Evolutionary conservation across 30 jellyfish, hydroid and myxozoan species (phyloP).

Genomic region (Nemopilema nomurai): DNA sequence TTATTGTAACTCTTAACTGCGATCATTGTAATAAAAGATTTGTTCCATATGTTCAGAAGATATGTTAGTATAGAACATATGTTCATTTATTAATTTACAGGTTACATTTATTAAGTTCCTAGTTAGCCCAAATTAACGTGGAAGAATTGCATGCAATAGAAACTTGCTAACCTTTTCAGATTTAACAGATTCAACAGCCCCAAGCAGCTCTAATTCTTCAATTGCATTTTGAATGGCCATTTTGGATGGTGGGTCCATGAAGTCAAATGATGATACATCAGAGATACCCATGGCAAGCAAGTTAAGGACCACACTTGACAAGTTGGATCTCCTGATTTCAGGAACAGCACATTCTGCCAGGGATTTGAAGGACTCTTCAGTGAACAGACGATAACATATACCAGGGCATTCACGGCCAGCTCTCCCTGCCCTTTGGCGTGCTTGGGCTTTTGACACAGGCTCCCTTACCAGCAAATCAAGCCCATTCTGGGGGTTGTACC

Average conservation of each 20-base stretch:
- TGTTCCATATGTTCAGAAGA: too few relatives aligned
- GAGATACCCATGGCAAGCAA: slow-evolving; percentile 86
- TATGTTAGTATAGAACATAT: too few relatives aligned
- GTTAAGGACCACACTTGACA: slow-evolving; percentile 69
- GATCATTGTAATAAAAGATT: too few relatives aligned
- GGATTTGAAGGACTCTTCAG: slow-evolving; percentile 77
- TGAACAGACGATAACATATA: slow-evolving; percentile 85
- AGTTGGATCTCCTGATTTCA: slow-evolving; percentile 83
- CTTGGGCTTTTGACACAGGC: slow-evolving; percentile 95
- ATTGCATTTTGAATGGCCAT: slow-evolving; percentile 71
- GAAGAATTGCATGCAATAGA: too few relatives aligned
- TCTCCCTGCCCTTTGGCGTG: slow-evolving; percentile 97
- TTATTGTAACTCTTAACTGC: too few relatives aligned
- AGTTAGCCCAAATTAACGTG: too few relatives aligned
- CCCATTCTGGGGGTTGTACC: slow-evolving; percentile 82
- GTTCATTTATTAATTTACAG: too few relatives aligned
- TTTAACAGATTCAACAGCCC: slow-evolving; percentile 92
- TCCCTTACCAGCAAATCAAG: slow-evolving; percentile 77
- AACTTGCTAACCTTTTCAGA: slow-evolving; percentile 58
- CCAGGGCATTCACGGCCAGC: slow-evolving; percentile 99
- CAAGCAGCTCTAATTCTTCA: slow-evolving; percentile 67
- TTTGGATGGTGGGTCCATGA: slow-evolving; percentile 86
- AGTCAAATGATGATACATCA: slow-evolving; percentile 76
- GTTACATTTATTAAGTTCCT: too few relatives aligned
- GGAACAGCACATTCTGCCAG: slow-evolving; percentile 83